phyloP scores from a whole-genome alignment of 2,113 vertebrate species.

The Strix aluco region DNA sequence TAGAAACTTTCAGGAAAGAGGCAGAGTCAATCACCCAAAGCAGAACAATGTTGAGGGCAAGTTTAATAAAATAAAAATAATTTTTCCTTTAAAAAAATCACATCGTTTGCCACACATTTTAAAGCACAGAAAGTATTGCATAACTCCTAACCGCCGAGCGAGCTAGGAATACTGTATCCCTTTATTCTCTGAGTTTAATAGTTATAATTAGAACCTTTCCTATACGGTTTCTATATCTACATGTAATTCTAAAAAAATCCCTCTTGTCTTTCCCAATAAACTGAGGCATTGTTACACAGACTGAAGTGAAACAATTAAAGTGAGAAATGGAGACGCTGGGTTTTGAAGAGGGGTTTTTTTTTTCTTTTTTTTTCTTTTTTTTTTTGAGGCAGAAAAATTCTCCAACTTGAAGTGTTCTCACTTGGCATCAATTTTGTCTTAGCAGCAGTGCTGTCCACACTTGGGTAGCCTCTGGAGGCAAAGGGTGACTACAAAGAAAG shows the following conservation, averaged over 20 bases:
- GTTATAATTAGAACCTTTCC: slow-evolving; percentile 41
- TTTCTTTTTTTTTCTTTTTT: accelerated
- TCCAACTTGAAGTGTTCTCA: neutral
- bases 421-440: neutral
- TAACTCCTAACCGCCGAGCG: neutral
- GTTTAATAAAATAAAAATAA: neutral
- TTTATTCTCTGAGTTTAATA: neutral
- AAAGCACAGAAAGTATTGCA: neutral
- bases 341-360: neutral
- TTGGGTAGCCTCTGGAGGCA: neutral
- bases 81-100: neutral
- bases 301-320: neutral
- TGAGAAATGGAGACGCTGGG: neutral
- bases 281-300: neutral
- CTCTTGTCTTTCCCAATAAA: slow-evolving; percentile 34
- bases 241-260: neutral
- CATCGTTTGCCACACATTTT: neutral
- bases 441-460: accelerated
- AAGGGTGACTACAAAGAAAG: neutral
- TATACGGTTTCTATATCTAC: neutral
- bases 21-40: neutral
- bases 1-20: neutral
- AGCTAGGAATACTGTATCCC: neutral
- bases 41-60: neutral
- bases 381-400: neutral